phyloP scores from a whole-genome alignment of 2,888 invertebrate species.

The Plagiodera versicolora region DNA sequence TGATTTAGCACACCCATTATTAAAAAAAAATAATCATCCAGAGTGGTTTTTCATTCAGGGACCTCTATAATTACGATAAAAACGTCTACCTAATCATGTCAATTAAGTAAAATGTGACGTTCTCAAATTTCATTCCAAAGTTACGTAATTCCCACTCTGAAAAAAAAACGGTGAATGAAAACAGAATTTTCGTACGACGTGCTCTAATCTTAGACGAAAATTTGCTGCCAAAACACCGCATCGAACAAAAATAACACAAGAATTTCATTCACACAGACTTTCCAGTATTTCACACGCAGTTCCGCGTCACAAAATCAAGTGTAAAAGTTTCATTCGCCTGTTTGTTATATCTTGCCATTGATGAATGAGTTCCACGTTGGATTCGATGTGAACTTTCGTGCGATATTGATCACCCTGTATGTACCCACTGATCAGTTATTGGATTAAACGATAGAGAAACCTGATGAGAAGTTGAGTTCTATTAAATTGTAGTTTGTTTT shows the following conservation, averaged over 20 bases:
- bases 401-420: too few species aligned
- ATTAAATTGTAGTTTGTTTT: too few species aligned
- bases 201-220: not conserved
- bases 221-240: not conserved
- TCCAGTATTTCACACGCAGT: not conserved
- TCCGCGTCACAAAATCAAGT: too few species aligned
- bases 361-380: too few species aligned
- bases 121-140: too few species aligned
- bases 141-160: not conserved
- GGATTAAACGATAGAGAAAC: not conserved
- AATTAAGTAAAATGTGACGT: too few species aligned
- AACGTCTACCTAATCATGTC: not conserved
- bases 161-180: not conserved
- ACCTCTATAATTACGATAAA: not conserved
- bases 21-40: not conserved
- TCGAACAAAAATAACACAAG: not conserved
- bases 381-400: too few species aligned
- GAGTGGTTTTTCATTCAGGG: not conserved
- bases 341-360: too few species aligned
- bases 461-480: not conserved
- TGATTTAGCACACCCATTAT: not conserved
- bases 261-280: not conserved
- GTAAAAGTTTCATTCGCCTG: too few species aligned
- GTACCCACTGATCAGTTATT: too few species aligned
- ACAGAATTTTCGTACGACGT: not conserved